Evolutionary conservation across 2,113 vertebrate species (phyloP).

Genomic region (Leptobrachium leishanense): DNA sequence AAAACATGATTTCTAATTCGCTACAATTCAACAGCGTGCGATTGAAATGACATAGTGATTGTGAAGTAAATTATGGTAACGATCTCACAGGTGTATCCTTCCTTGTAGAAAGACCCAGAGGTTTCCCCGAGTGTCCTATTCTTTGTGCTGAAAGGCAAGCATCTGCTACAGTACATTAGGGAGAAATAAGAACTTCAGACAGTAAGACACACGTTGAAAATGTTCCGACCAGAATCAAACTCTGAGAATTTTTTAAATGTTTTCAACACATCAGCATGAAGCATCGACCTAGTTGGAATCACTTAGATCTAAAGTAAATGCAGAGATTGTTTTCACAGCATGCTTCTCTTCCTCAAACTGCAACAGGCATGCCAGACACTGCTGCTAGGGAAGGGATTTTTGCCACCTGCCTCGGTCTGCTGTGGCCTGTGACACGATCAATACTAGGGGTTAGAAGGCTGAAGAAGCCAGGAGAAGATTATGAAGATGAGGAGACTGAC

Average conservation of each 20-base stretch:
- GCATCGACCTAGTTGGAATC: constrained; percentile 80
- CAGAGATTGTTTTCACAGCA: constrained; percentile 89
- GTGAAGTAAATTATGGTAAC: no score
- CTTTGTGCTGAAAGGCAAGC: constrained; percentile 53
- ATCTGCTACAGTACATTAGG: constrained; percentile 54
- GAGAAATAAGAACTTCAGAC: constrained; percentile 66
- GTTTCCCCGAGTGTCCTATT: constrained; percentile 54
- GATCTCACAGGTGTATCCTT: no score
- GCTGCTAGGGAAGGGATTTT: constrained; percentile 71
- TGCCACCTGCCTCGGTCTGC: constrained; percentile 73
- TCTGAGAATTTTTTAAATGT: constrained; percentile 77
- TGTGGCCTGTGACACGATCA: constrained; percentile 76
- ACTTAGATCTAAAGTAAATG: constrained; percentile 86
- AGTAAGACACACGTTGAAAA: constrained; percentile 60
- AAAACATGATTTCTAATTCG: no score
- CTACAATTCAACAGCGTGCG: no score
- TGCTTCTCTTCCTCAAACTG: constrained; percentile 70
- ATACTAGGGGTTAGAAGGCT: constrained; percentile 69
- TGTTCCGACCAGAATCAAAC: constrained; percentile 72
- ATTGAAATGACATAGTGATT: no score
- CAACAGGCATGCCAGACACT: constrained; percentile 64
- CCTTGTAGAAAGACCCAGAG: background rate
- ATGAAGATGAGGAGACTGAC: constrained; percentile 74
- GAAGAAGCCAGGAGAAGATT: constrained; percentile 71
- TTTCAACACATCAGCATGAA: constrained; percentile 82